Evolutionary conservation across 2,113 vertebrate genomes (phyloP).

Genomic region (Corvus cornix): DNA sequence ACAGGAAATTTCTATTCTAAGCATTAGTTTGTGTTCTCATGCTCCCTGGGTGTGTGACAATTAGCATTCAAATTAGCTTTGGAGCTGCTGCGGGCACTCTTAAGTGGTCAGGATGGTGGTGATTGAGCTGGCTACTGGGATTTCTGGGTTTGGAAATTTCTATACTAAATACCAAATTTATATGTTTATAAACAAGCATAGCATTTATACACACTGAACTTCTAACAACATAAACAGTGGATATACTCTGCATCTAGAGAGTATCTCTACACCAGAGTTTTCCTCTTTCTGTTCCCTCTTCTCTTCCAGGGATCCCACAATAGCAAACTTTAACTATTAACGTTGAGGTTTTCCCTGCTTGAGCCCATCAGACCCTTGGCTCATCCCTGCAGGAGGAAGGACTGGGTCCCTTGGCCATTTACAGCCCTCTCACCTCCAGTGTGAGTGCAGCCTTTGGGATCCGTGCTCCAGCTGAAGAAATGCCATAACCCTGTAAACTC

Average conservation of each 20-base stretch:
- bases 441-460: not conserved
- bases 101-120: not conserved
- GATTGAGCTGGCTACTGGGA: not conserved
- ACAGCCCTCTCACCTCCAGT: fast-evolving
- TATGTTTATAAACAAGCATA: not conserved
- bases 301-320: not conserved
- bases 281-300: not conserved
- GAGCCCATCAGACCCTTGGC: not conserved
- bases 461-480: not conserved
- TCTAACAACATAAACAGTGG: not conserved
- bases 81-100: not conserved
- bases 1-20: not conserved
- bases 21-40: too few relatives aligned
- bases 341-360: not conserved
- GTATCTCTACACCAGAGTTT: not conserved
- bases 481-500: not conserved
- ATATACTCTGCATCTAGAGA: not conserved
- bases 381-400: not conserved
- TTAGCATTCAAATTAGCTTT: not conserved
- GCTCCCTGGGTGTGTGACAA: not conserved
- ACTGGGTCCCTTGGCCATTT: not conserved
- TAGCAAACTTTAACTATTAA: not conserved
- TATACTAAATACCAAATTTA: not conserved
- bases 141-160: not conserved
- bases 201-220: not conserved